These are phyloP conservation scores for Cydia strobilella DNA, from an alignment of 1,140 invertebrate species.

Conservation along the genomic window DNA sequence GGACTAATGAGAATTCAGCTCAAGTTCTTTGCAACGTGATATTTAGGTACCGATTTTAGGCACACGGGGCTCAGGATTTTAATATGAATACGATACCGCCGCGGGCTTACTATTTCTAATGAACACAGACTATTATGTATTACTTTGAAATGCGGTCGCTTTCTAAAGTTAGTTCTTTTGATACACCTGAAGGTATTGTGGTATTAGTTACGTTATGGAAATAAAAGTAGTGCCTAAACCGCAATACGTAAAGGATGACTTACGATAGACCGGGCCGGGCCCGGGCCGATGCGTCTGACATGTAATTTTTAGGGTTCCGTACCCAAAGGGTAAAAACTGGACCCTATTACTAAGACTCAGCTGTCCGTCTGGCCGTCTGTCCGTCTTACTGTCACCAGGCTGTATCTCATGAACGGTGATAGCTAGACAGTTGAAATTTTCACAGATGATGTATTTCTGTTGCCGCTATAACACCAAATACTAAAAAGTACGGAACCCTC, in stretches of 20 bases:
- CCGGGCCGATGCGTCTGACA: no score
- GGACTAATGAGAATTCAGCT: slow-evolving; percentile 12
- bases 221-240: slow-evolving; percentile 8
- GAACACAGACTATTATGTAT: slow-evolving; percentile 49
- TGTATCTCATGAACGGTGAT: no score
- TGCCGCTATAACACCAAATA: no score
- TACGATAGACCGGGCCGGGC: no score
- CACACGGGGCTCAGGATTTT: slow-evolving; percentile 40
- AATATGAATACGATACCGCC: slow-evolving; percentile 65
- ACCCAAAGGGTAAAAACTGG: no score
- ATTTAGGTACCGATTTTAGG: slow-evolving; percentile 33
- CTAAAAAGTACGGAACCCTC: no score
- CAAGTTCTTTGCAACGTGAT: slow-evolving; percentile 40
- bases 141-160: slow-evolving; percentile 46
- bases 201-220: slow-evolving; percentile 1
- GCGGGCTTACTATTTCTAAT: slow-evolving; percentile 72
- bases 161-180: slow-evolving; percentile 2
- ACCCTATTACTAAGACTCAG: no score
- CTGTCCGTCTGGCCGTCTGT: no score
- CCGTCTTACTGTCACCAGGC: no score
- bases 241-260: background rate
- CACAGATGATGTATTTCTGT: no score
- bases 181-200: background rate
- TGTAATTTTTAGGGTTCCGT: no score
- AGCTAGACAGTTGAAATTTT: no score